Conservation (phyloP, 2,888 invertebrate species). For the Diarsia rubi region DNA sequence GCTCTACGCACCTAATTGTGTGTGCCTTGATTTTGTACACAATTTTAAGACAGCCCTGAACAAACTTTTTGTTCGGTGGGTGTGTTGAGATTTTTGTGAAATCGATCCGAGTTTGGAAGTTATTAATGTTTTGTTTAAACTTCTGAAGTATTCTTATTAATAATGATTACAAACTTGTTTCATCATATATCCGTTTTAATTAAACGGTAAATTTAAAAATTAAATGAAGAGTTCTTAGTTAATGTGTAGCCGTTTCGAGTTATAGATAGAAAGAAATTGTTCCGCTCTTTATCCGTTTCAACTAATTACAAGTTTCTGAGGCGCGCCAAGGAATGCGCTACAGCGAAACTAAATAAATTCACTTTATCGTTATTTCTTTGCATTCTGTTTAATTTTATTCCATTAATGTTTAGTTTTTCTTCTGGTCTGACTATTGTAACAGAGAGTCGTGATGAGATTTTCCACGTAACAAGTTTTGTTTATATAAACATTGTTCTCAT, state of each 20-base stretch:
- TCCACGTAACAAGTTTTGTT: conserved; percentile 12
- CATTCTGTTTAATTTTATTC: conserved; percentile 52
- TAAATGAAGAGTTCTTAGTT: conserved; percentile 33
- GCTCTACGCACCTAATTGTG: conserved; percentile 57
- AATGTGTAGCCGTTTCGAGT: conserved; percentile 33
- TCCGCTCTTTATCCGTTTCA: conserved; percentile 70
- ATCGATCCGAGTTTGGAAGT: conserved; percentile 49
- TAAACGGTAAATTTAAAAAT: conserved; percentile 18
- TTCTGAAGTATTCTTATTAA: conserved; percentile 36
- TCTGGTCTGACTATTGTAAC: conserved; percentile 9
- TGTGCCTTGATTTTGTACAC: conserved; percentile 59
- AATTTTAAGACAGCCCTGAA: conserved; percentile 40
- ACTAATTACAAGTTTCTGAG: conserved; percentile 75
- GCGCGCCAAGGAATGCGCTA: conserved; percentile 66
- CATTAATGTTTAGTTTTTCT: conserved; percentile 41
- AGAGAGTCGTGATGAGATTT: conserved; percentile 6
- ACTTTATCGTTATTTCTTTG: conserved; percentile 57
- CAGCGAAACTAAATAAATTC: conserved; percentile 59
- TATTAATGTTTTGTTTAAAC: conserved; percentile 27
- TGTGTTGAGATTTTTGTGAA: conserved; percentile 46
- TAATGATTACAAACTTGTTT: conserved; percentile 30
- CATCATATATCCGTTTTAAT: background rate
- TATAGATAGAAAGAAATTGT: conserved; percentile 64
- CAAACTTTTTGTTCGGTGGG: conserved; percentile 47
- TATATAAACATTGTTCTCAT: background rate